Percentiles rank a stretch among this genome's conserved stretches.
Conservation (phyloP, 2,113 vertebrate genomes). For the Erinaceus europaeus region DNA sequence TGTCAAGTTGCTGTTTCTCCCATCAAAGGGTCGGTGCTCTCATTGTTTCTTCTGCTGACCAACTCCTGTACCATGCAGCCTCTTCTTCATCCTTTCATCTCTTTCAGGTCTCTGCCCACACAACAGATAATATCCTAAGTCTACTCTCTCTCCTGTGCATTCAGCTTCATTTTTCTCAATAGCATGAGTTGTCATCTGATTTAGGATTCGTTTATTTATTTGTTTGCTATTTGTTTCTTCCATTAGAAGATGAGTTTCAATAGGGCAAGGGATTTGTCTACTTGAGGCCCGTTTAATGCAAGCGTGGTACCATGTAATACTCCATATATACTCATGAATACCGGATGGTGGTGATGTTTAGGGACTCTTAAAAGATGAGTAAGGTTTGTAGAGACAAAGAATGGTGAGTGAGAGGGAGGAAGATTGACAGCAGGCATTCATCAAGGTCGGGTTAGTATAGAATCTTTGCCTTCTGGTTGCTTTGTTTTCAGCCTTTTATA, state of each 20-base stretch:
- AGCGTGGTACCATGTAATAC: neutral
- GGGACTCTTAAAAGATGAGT: neutral
- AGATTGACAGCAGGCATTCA: neutral
- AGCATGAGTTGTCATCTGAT: neutral
- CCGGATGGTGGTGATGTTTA: neutral
- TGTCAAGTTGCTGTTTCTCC: neutral
- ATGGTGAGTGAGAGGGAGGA: neutral
- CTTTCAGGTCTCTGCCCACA: neutral
- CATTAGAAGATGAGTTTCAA: neutral
- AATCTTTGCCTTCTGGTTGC: neutral
- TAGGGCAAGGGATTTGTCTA: neutral
- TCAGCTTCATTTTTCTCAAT: neutral
- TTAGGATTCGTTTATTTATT: neutral
- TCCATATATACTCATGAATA: neutral
- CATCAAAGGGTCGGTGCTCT: neutral
- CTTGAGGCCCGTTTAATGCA: neutral
- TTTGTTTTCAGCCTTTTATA: constrained; percentile 17
- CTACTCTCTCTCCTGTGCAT: neutral
- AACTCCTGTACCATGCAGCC: neutral
- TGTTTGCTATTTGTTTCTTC: neutral
- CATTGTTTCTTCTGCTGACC: neutral
- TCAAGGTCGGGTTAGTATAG: neutral
- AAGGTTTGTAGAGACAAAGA: neutral
- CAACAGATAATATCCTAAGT: neutral
- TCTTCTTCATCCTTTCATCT: neutral